Percentiles rank a stretch among this genome's conserved stretches.
These are phyloP conservation scores for Percopsis omiscomaycus DNA, from an alignment of 2,797 vertebrate species.

Conservation along the genomic window DNA sequence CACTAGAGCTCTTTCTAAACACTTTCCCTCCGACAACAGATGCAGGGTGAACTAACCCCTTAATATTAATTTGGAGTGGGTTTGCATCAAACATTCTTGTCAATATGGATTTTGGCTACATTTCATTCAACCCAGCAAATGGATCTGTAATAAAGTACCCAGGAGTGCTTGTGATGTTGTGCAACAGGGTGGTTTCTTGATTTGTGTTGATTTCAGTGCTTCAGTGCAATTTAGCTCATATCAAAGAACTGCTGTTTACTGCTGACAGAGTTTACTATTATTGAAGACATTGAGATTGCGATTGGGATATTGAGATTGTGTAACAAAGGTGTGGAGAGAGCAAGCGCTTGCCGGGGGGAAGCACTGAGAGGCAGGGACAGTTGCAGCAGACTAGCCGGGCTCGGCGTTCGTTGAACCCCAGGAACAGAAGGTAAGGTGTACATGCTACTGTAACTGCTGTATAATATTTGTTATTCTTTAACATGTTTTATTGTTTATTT, in stretches of 20 bases:
- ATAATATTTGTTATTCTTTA: too few species aligned
- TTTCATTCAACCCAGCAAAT: neutral
- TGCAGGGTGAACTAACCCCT: conserved; percentile 5
- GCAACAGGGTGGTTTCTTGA: neutral
- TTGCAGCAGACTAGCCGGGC: too few species aligned
- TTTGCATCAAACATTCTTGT: neutral
- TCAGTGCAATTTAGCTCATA: neutral
- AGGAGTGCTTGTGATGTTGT: neutral
- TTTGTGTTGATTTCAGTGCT: neutral
- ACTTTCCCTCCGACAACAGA: conserved; percentile 9
- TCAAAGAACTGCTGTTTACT: neutral
- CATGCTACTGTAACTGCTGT: too few species aligned
- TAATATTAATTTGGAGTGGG: conserved; percentile 6
- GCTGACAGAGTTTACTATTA: too few species aligned
- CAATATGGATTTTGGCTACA: neutral
- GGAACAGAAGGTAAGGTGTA: too few species aligned
- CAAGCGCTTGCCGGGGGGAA: too few species aligned
- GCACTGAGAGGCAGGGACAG: too few species aligned
- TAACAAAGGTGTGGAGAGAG: too few species aligned
- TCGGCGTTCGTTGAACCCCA: too few species aligned
- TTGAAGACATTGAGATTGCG: too few species aligned
- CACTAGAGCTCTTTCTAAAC: conserved; percentile 35
- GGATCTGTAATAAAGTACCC: neutral
- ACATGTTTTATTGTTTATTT: too few species aligned
- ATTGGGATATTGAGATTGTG: too few species aligned